Evolutionary conservation across 2,797 vertebrate species (phyloP).

Genomic region (Sebastes cheni): DNA sequence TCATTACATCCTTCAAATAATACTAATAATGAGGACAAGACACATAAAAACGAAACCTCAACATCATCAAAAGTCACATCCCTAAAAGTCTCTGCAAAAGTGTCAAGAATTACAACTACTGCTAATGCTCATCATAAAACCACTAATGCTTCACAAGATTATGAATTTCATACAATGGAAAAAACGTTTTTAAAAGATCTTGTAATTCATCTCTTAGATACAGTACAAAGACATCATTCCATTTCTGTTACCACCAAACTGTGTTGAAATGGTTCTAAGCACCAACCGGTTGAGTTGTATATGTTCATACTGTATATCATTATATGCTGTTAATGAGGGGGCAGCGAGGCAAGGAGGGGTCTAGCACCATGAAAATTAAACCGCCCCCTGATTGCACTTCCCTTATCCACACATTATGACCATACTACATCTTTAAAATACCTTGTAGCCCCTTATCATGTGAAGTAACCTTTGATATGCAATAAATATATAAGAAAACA

Average conservation of each 20-base stretch:
- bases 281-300: constrained; percentile 78
- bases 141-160: constrained; percentile 78
- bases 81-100: constrained; percentile 74
- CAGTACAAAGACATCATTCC: constrained; percentile 86
- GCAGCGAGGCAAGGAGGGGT: constrained; percentile 74
- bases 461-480: constrained; percentile 79
- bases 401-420: constrained; percentile 72
- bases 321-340: constrained; percentile 72
- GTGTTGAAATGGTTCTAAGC: constrained; percentile 81
- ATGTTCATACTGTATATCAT: constrained; percentile 67
- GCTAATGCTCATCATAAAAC: constrained; percentile 77
- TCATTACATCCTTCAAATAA: constrained; percentile 72
- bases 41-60: constrained; percentile 53
- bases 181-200: constrained; percentile 57
- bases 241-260: constrained; percentile 71
- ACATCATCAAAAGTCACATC: constrained; percentile 73
- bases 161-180: constrained; percentile 76
- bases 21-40: constrained; percentile 70
- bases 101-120: constrained; percentile 77
- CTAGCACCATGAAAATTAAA: constrained; percentile 83
- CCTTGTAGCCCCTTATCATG: constrained; percentile 77
- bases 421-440: constrained; percentile 79
- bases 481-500: constrained; percentile 87
- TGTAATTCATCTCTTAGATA: constrained; percentile 73
- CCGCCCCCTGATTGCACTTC: constrained; percentile 73